These are phyloP conservation scores for Hycleus phaleratus DNA, from an alignment of 1,140 invertebrate genomes.

Conservation along the genomic window DNA sequence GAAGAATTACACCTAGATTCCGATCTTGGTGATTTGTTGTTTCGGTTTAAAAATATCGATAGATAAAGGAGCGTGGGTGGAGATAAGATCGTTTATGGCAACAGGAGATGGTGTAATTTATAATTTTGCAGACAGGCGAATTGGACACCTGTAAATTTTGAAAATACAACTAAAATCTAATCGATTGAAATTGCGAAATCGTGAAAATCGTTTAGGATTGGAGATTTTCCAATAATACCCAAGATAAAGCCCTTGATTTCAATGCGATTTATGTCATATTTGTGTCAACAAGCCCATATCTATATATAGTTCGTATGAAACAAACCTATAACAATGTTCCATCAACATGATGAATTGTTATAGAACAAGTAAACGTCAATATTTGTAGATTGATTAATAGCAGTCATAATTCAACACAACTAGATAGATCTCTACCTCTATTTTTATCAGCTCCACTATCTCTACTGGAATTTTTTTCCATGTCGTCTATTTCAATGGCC, in stretches of 20 bases:
- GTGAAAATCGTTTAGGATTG: no score
- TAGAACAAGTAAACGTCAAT: conserved; percentile 13
- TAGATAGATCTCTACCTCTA: conserved; percentile 10
- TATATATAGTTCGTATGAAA: background rate
- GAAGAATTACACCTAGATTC: no score
- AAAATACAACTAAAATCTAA: no score
- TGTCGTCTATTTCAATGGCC: background rate
- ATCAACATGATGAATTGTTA: conserved; percentile 15
- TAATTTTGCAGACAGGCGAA: no score
- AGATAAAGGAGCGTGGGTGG: no score
- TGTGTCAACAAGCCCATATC: conserved; percentile 2
- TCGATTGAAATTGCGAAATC: no score
- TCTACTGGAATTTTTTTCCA: conserved; percentile 10
- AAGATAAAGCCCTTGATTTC: conserved; percentile 7
- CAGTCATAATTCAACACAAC: conserved; percentile 7
- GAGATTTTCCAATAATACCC: background rate
- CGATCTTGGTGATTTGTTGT: no score
- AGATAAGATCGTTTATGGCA: no score
- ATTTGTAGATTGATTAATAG: conserved; percentile 14
- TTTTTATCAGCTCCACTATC: conserved; percentile 11
- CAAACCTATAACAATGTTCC: conserved; percentile 5
- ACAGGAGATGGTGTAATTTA: no score
- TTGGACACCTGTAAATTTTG: no score
- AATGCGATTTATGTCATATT: conserved; percentile 9
- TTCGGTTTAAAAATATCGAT: no score